Evolutionary conservation across 2,113 vertebrate genomes (phyloP).

Genomic region (Scolopax mira): DNA sequence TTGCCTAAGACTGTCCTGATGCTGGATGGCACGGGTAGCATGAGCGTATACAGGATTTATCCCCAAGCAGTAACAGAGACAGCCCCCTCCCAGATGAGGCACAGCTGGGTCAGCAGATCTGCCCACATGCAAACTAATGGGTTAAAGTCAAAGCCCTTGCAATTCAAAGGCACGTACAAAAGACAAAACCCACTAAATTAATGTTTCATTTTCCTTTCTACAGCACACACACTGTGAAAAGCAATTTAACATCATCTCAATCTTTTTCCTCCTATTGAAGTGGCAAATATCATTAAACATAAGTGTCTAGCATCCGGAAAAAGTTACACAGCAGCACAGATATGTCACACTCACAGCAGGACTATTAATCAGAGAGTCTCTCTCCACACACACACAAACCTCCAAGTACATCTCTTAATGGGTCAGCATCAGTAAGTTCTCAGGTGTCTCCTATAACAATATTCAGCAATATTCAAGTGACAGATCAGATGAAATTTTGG

Average conservation of each 20-base stretch:
- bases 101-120: neutral
- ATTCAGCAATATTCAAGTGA: neutral
- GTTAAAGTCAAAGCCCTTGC: neutral
- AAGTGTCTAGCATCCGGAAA: neutral
- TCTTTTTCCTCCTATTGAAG: neutral
- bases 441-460: neutral
- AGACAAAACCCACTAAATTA: neutral
- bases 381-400: neutral
- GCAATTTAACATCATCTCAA: neutral
- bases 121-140: accelerated
- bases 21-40: neutral
- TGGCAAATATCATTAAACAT: slow-evolving; percentile 14
- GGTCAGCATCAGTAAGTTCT: neutral
- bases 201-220: neutral
- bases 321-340: slow-evolving; percentile 27
- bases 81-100: neutral
- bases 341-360: neutral
- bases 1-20: neutral
- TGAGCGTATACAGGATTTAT: neutral
- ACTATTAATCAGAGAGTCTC: neutral
- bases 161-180: accelerated
- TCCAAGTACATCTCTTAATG: neutral
- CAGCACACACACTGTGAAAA: neutral
- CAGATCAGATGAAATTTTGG: neutral
- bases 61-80: accelerated